Evolutionary conservation across 2,113 vertebrate genomes (phyloP).

Genomic region (Pitta sordida): DNA sequence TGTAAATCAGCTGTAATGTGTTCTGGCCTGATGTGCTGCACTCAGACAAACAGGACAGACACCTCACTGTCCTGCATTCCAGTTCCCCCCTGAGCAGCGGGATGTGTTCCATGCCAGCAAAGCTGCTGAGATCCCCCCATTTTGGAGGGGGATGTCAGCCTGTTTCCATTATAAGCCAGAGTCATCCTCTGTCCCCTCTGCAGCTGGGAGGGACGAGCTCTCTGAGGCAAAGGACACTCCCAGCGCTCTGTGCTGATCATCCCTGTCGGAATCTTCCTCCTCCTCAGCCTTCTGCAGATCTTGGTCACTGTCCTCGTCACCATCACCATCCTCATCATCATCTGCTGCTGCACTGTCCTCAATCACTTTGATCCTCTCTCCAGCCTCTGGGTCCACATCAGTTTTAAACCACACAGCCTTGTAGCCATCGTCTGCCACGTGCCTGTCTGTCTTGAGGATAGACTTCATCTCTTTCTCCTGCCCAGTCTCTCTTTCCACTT

Average conservation of each 20-base stretch:
- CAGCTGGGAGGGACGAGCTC: neutral
- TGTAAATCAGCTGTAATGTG: neutral
- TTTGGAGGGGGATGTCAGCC: rapidly evolving
- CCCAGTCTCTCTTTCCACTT: neutral
- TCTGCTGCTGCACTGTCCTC: neutral
- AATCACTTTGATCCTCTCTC: slow-evolving; percentile 16
- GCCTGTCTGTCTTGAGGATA: slow-evolving; percentile 55
- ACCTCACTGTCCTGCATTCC: neutral
- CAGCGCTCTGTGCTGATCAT: neutral
- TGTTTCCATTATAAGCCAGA: rapidly evolving
- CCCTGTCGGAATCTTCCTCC: neutral
- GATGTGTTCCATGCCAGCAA: neutral
- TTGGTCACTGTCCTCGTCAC: neutral
- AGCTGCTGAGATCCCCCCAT: neutral
- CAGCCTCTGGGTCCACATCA: slow-evolving; percentile 39
- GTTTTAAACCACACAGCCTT: slow-evolving; percentile 63
- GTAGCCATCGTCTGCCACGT: neutral
- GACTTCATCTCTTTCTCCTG: slow-evolving; percentile 51
- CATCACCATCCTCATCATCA: neutral
- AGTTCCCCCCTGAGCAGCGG: neutral
- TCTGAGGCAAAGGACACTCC: neutral
- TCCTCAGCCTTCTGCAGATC: neutral
- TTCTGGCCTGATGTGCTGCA: neutral
- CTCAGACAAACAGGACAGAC: neutral
- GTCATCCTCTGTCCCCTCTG: neutral